phyloP scores from a whole-genome alignment of 2,797 vertebrate species.

The Micropoecilia bifurca region DNA sequence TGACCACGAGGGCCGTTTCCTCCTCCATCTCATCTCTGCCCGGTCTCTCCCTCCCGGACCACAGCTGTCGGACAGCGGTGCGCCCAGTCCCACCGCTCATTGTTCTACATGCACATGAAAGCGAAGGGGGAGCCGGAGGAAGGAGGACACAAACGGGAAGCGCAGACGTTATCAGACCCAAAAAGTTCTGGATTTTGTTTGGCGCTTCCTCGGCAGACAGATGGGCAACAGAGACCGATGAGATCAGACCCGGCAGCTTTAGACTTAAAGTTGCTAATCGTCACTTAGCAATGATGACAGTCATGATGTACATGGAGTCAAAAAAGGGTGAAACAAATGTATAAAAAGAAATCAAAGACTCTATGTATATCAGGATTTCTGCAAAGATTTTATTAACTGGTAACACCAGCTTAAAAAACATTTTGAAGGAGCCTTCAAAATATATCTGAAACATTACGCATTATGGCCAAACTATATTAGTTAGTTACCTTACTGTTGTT shows the following conservation, averaged over 20 bases:
- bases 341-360: not conserved
- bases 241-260: constrained; percentile 19
- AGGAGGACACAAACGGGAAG: constrained; percentile 27
- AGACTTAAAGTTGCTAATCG: constrained; percentile 37
- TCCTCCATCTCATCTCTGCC: constrained; percentile 75
- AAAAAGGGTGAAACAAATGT: not conserved
- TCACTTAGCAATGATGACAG: constrained; percentile 26
- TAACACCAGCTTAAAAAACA: no score
- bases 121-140: constrained; percentile 28
- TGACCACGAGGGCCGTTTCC: constrained; percentile 81
- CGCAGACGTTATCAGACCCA: constrained; percentile 9
- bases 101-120: constrained; percentile 70
- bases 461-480: no score
- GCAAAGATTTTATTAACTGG: no score
- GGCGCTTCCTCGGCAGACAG: constrained; percentile 4
- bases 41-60: constrained; percentile 69
- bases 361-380: no score
- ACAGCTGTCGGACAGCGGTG: constrained; percentile 79
- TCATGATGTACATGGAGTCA: constrained; percentile 13
- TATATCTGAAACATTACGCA: no score
- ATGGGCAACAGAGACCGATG: constrained; percentile 15
- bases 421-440: no score
- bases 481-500: no score
- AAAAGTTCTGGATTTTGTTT: constrained; percentile 7
- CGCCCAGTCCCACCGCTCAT: constrained; percentile 67